Conservation (phyloP, 53 echinoderm and acorn worm species). For the Stichopus horrens region DNA sequence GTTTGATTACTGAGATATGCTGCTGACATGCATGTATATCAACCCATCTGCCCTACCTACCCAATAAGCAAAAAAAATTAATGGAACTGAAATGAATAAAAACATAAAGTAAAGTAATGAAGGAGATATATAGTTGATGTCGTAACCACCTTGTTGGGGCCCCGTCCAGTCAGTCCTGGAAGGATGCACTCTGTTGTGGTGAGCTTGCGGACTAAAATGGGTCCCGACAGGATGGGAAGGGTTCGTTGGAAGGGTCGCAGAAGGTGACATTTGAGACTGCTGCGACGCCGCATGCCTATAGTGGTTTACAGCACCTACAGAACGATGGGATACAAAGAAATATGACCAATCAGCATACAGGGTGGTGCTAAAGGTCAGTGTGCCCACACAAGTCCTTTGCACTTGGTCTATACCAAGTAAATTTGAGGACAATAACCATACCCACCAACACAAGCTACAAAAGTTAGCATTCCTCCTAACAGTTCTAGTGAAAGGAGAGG, state of each 20-base stretch:
- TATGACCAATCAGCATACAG: neutral
- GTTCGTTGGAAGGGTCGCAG: conserved; percentile 40
- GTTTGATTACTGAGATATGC: neutral
- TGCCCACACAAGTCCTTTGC: neutral
- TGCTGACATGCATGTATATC: neutral
- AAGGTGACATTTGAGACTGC: conserved; percentile 46
- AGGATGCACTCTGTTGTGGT: conserved; percentile 79
- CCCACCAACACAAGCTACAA: too few species aligned
- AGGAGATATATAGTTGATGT: conserved; percentile 10
- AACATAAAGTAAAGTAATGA: neutral
- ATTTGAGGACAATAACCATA: too few species aligned
- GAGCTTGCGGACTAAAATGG: conserved; percentile 58
- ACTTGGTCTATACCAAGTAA: too few species aligned
- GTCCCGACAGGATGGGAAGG: conserved; percentile 34
- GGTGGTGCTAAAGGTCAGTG: neutral
- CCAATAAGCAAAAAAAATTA: neutral
- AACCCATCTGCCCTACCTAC: neutral
- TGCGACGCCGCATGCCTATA: conserved; percentile 21
- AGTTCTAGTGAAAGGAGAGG: too few species aligned
- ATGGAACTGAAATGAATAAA: neutral
- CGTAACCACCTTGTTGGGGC: conserved; percentile 53
- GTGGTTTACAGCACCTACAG: conserved; percentile 41
- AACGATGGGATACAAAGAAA: conserved; percentile 42
- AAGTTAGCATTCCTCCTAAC: too few species aligned
- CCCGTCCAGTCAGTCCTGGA: conserved; percentile 91